Evolutionary conservation across 2,797 vertebrate species (phyloP), one percentile per base, ranked within the genome.

Genomic region (Pseudomugil tenellus): DNA sequence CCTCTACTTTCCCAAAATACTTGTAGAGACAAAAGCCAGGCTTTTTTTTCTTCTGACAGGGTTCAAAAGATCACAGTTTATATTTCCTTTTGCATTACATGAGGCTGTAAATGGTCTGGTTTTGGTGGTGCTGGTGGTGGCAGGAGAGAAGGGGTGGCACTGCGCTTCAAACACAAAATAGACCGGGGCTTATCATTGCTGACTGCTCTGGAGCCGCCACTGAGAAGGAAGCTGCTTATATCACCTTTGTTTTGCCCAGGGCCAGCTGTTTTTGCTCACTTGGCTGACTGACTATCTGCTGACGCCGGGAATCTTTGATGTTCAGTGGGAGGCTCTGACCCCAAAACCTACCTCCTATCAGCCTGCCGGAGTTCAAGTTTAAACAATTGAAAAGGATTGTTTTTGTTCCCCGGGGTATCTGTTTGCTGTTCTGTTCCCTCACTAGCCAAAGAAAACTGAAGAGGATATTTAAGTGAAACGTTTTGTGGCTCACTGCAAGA

Each of bases 181-280:
- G 76, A 52, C 78, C 57, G 58, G 41, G 54, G 61, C 76, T 84
- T 89, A 89, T 90, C 89, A 71, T 62, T 63, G 72, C 56, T 71
- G 77, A 71, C 79, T 76, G 73, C 76, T 79, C 67, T 77, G 67
- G 75, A 80, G 84, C 81, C 49, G 67, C 81, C 78, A 43, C 63
- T 25, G 53, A 72, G 70, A 58, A 91, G 86, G 87, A 87, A 85
- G 69, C 68, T 10, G 66, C 85, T 91, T 87, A 79, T 90, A 92
- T 92, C 91, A 91, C 90, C 87, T 86, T 88, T 92, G 88, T 91
- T 91, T 90, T 91, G 83, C 72, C 86, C 55, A 19, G 31, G 48
- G 58, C 78, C 91, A 91, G 90, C 89, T 93, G 92, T 84, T 92
- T 89, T 70, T 63, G 81, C 87, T 91, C 81, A 83, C 52, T 1